Base-by-base conservation (phyloP, 2,797 vertebrate species). In the Onychomys arenicola region DNA sequence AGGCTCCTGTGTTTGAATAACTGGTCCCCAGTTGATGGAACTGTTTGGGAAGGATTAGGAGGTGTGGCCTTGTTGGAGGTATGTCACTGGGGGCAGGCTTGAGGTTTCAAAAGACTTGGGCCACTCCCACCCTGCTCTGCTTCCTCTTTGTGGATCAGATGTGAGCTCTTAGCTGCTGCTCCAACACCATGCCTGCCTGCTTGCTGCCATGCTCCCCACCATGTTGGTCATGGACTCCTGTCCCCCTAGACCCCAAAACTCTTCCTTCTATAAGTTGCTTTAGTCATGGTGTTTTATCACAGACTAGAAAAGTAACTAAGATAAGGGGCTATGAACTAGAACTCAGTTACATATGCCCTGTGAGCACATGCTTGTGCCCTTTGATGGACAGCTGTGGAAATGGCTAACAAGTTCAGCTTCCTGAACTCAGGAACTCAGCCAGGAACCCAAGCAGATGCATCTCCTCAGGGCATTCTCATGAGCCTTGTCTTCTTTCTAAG, bases 321-420 rank as follows among this genome's bases (percentile, higher is more conserved):
- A 49, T 34, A 46, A 65, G 29, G 82, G 61, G 12, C 17, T 1
- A 1, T 65, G 40, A 49, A 19, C 61, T 55, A 27, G 23, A 61
- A 65, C 0, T 6, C 69, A 34, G 12, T 9, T 19, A 23, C 19
- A 34, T 3, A 5, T 5, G 65, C 8, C 0, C 5, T 6, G 4
- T 17, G 83, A 59, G 3, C 10, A 21, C 13, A 0, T 27, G 1
- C 0, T 0, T 11, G 0, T 49, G 46, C 57, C 25, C 57, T 27
- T 63, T n/a, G 40, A 59, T 12, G 13, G 43, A 55, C 65, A 37
- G 49, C 40, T 57, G 27, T 16, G 1, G 6, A 37, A 40, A n/a
- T 6, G 82, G 61, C 40, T n/a, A n/a, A n/a, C n/a, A n/a, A n/a
- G 27, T 21, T 46, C 17, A 49, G 61, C 11, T 49, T n/a, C 0